Evolutionary conservation across 1,140 invertebrate species (phyloP), one percentile per base, ranked within the genome.

Genomic region (Bombus terrestris): DNA sequence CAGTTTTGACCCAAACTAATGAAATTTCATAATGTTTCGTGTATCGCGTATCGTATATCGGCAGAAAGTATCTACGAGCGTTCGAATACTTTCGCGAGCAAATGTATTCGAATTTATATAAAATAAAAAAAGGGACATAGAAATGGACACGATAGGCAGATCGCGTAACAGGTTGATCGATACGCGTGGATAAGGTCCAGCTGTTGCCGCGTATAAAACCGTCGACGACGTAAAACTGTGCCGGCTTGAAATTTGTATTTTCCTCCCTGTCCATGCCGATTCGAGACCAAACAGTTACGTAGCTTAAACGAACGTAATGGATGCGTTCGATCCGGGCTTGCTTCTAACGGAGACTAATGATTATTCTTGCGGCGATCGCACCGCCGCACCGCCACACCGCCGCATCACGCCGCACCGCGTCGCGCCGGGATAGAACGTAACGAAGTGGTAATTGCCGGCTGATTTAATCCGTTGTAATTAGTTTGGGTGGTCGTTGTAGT

Each of bases 131-230:
- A 73, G 2, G 15, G 28, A 72, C 25, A n/a, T 10, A 15, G 13
- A n/a, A 4, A 73, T 15, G n/a, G 13, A 12, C 2, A 3, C 25
- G 73, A n/a, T 4, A 57, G 47, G 25, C n/a, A 32, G 3, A 25
- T n/a, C 22, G 62, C 18, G 72, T 68, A 47, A 69, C 57, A 41
- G n/a, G 35, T 37, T 47, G 85, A 83, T 86, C 39, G 53, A 86
- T 74, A 80, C 22, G 53, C 77, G 47, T 53, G 66, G 64, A 25
- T 79, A 79, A 85, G 76, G 76, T 72, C 83, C 39, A 41, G n/a
- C 39, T 53, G 68, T 69, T 53, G 62, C 53, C 47, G 64, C 39
- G n/a, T 41, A n/a, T n/a, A 62, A 79, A 78, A 43, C 39, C 66
- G 35, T n/a, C 47, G 39, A 47, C 57, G 6, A 8, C 28, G 22